Percentiles rank a stretch among this genome's conserved stretches.
phyloP scores from a whole-genome alignment of 2,797 vertebrate genomes.

The Sarcophilus harrisii region DNA sequence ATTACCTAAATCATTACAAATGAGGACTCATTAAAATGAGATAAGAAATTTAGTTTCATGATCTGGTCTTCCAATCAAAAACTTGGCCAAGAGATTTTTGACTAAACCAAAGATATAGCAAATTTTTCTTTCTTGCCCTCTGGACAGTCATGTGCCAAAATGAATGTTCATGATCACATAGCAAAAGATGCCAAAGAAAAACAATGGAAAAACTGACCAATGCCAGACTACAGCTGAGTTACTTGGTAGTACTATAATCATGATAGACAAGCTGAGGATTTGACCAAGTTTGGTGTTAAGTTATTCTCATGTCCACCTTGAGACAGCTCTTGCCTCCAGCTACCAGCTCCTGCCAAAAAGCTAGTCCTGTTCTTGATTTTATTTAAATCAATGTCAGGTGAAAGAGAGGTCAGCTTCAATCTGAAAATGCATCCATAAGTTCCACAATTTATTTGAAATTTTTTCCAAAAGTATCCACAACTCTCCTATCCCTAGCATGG shows the following conservation, averaged over 20 bases:
- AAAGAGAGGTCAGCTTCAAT: background rate
- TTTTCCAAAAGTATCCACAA: constrained; percentile 10
- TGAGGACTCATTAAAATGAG: background rate
- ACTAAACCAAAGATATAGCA: constrained; percentile 36
- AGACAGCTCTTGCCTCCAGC: constrained; percentile 6
- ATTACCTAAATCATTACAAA: background rate
- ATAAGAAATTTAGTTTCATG: constrained; percentile 39
- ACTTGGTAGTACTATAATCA: background rate
- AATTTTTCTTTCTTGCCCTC: constrained; percentile 24
- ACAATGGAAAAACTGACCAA: constrained; percentile 2
- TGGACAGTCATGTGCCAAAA: background rate
- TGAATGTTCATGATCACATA: constrained; percentile 6
- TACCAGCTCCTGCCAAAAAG: background rate
- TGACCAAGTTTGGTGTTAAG: background rate
- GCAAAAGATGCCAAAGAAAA: constrained; percentile 9
- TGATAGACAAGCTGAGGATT: background rate
- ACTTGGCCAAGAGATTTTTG: constrained; percentile 51
- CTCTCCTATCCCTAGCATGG: background rate
- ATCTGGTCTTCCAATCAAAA: constrained; percentile 50
- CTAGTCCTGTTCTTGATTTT: background rate
- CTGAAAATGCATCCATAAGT: constrained; percentile 1
- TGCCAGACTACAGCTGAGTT: background rate
- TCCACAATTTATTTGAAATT: constrained; percentile 4
- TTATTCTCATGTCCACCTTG: background rate
- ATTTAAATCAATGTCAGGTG: background rate